Evolutionary conservation across 2,888 invertebrate genomes (phyloP).

Genomic region (Slavum lentiscoides): DNA sequence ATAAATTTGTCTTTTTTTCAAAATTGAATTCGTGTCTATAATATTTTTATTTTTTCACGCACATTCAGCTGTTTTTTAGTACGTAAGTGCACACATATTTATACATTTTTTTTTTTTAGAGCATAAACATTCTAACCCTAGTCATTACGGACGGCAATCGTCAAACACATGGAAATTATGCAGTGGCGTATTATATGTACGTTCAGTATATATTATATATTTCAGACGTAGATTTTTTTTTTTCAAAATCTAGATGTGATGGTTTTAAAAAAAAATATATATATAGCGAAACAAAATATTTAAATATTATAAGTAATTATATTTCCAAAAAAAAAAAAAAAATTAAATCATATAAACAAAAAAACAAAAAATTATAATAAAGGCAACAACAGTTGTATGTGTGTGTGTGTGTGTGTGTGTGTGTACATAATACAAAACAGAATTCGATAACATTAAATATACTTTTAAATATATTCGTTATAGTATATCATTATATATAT

Average conservation of each 20-base stretch:
- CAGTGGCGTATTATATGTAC: too few species aligned
- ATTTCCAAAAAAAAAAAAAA: slow-evolving; percentile 46
- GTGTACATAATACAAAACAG: slow-evolving; percentile 50
- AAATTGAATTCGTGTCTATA: too few species aligned
- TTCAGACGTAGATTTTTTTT: too few species aligned
- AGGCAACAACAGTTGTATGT: slow-evolving; percentile 42
- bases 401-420: background rate
- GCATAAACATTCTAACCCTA: too few species aligned
- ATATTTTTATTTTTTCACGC: too few species aligned
- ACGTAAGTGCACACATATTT: too few species aligned
- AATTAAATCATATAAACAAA: slow-evolving; percentile 51
- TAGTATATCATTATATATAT: slow-evolving; percentile 6
- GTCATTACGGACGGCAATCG: too few species aligned
- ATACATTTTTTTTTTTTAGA: too few species aligned
- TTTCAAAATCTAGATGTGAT: background rate
- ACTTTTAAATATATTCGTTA: background rate
- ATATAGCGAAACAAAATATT: slow-evolving; percentile 35
- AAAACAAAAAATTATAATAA: slow-evolving; percentile 48
- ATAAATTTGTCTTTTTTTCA: too few species aligned
- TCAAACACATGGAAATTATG: too few species aligned
- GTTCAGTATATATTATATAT: too few species aligned
- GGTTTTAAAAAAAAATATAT: slow-evolving; percentile 14
- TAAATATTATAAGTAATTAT: slow-evolving; percentile 42
- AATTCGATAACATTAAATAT: slow-evolving; percentile 42
- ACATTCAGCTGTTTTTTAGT: too few species aligned